Evolutionary conservation across 2,113 vertebrate species (phyloP), one percentile per base, ranked within the genome.

Genomic region (Etheostoma cragini): DNA sequence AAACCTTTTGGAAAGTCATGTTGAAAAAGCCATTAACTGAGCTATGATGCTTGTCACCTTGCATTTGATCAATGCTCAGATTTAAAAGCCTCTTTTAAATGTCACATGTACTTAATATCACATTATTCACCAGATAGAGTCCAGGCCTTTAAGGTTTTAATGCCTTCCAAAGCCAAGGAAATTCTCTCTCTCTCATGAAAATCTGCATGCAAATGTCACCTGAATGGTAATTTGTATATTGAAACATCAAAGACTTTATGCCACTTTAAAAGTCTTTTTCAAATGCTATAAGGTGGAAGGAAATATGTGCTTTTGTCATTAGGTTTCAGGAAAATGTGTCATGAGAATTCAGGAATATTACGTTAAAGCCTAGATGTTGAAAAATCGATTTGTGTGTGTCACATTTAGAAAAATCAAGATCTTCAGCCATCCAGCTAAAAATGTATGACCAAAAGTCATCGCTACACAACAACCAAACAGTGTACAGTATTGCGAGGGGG

Each of bases 11-110:
- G 56, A 88, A 82, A 83, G 66, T 81, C 81, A 82, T 13, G 13
- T 46, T 46, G 58, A 74, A 80, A 87, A 89, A 84, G 65, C 83
- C 80, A 92, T 93, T 92, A 89, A 83, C 70, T 57, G 45, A 68
- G 78, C 76, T 87, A 85, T 91, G 87, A 87, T 87, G 88, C 84
- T 85, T 91, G 83, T 88, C 82, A 86, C 81, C 87, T 49, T 56
- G 80, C 63, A 83, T 87, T 87, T 93, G 87, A 90, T 90, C 83
- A 91, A 88, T 88, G 76, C 78, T 76, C 26, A 45, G 70, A 87
- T 78, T 88, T 90, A 85, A 90, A 91, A 89, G 69, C 78, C 84
- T 88, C 66, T 88, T 92, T 92, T 85, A 87, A 93, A 93, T 92
- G 83, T 94, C 88, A 90, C 79, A 86, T 89, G 71, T 81, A 86